Conservation (phyloP, 2,888 invertebrate species). For the Drosophila kanekoi region DNA sequence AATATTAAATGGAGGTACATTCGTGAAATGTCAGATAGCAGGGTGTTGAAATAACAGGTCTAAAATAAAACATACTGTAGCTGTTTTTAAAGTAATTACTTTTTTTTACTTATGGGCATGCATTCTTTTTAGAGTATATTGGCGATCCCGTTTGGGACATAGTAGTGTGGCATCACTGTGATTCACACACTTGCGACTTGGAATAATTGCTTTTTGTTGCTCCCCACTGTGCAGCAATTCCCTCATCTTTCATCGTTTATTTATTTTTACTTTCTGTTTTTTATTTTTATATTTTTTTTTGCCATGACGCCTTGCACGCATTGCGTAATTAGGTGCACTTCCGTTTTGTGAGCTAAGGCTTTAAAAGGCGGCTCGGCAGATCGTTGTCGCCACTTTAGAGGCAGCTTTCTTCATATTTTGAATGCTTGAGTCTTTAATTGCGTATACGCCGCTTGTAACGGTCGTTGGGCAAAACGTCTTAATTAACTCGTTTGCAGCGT, state of each 20-base stretch:
- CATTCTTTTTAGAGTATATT: neutral
- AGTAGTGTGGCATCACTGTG: neutral
- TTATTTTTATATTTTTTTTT: slow-evolving; percentile 7
- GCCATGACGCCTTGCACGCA: slow-evolving; percentile 53
- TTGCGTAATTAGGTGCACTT: slow-evolving; percentile 71
- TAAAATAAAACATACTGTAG: no score
- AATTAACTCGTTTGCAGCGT: slow-evolving; percentile 70
- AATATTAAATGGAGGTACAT: no score
- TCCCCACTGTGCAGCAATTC: slow-evolving; percentile 12
- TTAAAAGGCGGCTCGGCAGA: slow-evolving; percentile 25
- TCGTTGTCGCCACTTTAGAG: slow-evolving; percentile 67
- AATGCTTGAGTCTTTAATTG: slow-evolving; percentile 70
- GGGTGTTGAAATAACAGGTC: no score
- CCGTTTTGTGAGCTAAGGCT: slow-evolving; percentile 50
- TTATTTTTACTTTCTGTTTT: neutral
- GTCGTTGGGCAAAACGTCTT: slow-evolving; percentile 76
- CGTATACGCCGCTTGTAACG: slow-evolving; percentile 77
- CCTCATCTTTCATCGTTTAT: slow-evolving; percentile 4
- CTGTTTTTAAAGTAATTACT: no score
- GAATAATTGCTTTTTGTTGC: slow-evolving; percentile 1
- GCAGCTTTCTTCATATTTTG: slow-evolving; percentile 73
- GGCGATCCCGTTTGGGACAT: neutral
- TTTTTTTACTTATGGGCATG: no score
- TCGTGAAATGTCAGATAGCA: no score
- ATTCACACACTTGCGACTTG: slow-evolving; percentile 16